Base-by-base conservation (phyloP, 92 coral and sea anemone genomes). In the Muricea muricata region DNA sequence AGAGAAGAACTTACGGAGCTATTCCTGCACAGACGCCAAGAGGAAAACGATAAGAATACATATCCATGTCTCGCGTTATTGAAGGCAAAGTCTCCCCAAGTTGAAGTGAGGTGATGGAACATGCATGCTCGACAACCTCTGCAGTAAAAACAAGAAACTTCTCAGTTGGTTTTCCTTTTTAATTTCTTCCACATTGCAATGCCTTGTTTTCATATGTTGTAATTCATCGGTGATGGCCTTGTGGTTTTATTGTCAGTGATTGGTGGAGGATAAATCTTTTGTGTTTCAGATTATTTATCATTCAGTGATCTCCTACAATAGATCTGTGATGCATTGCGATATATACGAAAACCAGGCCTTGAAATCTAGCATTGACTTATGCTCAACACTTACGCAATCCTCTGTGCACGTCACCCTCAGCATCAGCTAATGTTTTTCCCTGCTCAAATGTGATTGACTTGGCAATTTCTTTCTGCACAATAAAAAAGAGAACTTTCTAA, bases 101-200 rank as follows among this genome's bases (percentile, higher is more conserved):
- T 84, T 97, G 99, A 37, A 97, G 92, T 24, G 99, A 84, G 1
- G 99, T 97, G 65, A 97, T 89, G 8, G 99, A 93, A 47, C 99
- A 97, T 25, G 99, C 96, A 89, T 97, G 99, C 81, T 97, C 99
- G 28, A 97, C 99, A 56, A 97, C 99, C 98, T 97, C 99, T 97
- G 88, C 4, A 89, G 84, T 61, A 20, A 42, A 37, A 56, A 55
- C 8, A 29, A 5, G 15, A 45, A 42, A 24, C 31, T 40, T 48
- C 0, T 47, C 33, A 11, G 12, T 15, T 12, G 39, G 7, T 6
- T 39, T 25, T 35, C 20, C 45, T 32, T 1, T 8, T 31, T 29
- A 33, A 12, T 35, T 6, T n/a, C 11, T 39, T 35, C 11, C 37
- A 32, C 26, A 17, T 12, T 45, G 50, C 14, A 9, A 37, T 4